Conservation (phyloP, 2,113 vertebrate genomes). For the Dipodomys merriami region DNA sequence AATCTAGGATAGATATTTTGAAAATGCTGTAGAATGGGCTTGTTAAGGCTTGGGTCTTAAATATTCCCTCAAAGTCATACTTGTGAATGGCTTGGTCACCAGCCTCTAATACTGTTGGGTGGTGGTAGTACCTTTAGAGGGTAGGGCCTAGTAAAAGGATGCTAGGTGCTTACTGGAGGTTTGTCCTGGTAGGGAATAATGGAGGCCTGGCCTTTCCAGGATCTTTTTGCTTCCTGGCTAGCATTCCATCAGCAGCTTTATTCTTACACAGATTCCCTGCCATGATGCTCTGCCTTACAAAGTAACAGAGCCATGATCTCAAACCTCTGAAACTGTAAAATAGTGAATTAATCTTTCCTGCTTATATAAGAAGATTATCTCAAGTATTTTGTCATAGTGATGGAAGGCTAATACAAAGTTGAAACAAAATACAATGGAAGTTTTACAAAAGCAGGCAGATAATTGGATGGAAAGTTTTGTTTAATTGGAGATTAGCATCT, state of each 20-base stretch:
- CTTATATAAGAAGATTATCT: not conserved
- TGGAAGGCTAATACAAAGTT: not conserved
- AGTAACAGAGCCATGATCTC: not conserved
- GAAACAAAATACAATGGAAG: not conserved
- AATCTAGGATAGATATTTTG: not conserved
- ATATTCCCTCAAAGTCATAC: not conserved
- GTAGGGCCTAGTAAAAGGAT: not conserved
- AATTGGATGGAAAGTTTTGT: not conserved
- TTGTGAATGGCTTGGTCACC: no score
- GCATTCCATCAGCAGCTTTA: not conserved
- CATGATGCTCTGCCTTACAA: not conserved
- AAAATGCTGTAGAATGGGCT: not conserved
- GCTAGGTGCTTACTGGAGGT: not conserved
- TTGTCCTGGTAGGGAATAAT: not conserved
- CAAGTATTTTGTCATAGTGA: not conserved
- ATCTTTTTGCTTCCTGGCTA: not conserved
- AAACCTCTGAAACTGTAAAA: not conserved
- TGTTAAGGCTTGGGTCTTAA: not conserved
- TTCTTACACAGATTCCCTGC: not conserved
- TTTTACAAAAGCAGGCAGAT: not conserved
- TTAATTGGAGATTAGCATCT: not conserved
- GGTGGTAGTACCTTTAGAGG: not conserved
- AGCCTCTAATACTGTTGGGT: not conserved
- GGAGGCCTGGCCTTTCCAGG: not conserved
- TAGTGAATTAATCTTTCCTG: not conserved